Evolutionary conservation across 2,113 vertebrate species (phyloP).

Genomic region (Mirounga angustirostris): DNA sequence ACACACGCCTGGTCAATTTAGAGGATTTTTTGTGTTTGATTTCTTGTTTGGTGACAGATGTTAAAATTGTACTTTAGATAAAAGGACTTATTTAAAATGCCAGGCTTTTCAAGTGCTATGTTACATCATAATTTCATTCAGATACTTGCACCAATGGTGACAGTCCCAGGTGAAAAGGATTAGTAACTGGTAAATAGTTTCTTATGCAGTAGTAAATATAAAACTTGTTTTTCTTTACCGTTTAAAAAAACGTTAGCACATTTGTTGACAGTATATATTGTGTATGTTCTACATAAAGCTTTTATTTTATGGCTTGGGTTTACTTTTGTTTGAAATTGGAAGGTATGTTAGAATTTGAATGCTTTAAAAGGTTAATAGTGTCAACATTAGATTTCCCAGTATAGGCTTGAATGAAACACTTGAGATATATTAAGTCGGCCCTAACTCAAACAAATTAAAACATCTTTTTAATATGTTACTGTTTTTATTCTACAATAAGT

Average conservation of each 20-base stretch:
- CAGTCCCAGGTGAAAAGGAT: neutral
- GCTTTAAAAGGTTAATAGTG: neutral
- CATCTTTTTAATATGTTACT: conserved; percentile 9
- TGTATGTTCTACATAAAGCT: neutral
- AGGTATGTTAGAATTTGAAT: conserved; percentile 43
- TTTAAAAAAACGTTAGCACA: neutral
- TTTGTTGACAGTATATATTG: neutral
- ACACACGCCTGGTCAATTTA: neutral
- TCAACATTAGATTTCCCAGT: neutral
- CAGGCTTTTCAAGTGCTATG: neutral
- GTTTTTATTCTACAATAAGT: conserved; percentile 7
- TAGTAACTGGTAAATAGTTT: conserved; percentile 27
- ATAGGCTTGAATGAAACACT: conserved; percentile 31
- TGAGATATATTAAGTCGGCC: neutral
- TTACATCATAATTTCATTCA: conserved; percentile 15
- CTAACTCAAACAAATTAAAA: neutral
- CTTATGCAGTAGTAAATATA: neutral
- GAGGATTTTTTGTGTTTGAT: neutral
- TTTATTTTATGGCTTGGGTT: neutral
- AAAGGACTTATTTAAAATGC: conserved; percentile 27
- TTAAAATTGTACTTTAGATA: neutral
- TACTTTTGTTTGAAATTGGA: conserved; percentile 45
- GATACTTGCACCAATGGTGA: neutral
- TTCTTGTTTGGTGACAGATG: neutral
- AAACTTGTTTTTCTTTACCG: neutral